Base-by-base conservation (phyloP, 1,140 invertebrate genomes). In the Triops longicaudatus region DNA sequence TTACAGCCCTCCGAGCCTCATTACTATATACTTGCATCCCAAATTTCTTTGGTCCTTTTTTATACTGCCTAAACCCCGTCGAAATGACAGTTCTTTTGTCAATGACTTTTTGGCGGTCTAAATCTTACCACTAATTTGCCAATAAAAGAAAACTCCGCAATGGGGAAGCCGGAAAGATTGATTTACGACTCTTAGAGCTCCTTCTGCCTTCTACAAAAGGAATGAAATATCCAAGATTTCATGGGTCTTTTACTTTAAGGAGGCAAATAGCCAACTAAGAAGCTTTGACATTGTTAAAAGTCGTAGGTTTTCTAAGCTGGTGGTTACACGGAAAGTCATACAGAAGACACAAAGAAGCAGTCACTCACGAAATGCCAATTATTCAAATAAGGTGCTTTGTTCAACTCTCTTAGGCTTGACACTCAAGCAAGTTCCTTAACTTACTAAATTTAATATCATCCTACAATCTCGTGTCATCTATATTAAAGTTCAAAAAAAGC, bases 121-220 rank as follows among this genome's bases (percentile, higher is more conserved):
- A 63, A 63, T 17, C 50, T 63, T 37, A 37, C 31, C 50, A 63
- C 50, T 63, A 63, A 63, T 63, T 63, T 63, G 50, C 50, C 50
- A 63, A 63, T 63, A 63, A 63, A 63, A 63, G 17, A 63, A 63
- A 63, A 63, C 50, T 63, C 10, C 6, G 50, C 50, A 63, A 63
- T 6, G 50, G 14, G 50, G 50, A 63, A 10, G 50, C 14, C 14
- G 50, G 5, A 63, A 63, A 63, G 22, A 63, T n/a, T 63, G 50
- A 63, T 63, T 63, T 63, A 63, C 50, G 50, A 63, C 50, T 44
- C 28, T 72, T 72, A 9, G n/a, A 72, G 26, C n/a, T 72, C n/a
- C 26, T 14, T 72, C 72, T n/a, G 26, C 26, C 72, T 10, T 72
- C n/a, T 11, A 72, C 5, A 72, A 28, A n/a, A 10, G 14, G 72